Evolutionary conservation across 2,888 invertebrate genomes (phyloP).

Genomic region (Temnothorax unifasciatus): DNA sequence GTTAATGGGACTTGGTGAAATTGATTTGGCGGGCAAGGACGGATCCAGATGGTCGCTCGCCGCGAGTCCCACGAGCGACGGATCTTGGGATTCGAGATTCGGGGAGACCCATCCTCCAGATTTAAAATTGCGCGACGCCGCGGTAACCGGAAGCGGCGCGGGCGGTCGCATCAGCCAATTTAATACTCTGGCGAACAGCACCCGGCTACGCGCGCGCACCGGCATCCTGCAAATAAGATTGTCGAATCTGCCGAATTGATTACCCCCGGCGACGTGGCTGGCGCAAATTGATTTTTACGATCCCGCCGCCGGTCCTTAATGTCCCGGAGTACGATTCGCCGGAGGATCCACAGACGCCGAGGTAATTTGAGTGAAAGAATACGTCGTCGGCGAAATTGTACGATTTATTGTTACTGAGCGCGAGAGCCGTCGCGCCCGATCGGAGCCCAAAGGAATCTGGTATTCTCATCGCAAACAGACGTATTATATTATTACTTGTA

Average conservation of each 20-base stretch:
- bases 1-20: conserved; percentile 76
- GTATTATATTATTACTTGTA: background rate
- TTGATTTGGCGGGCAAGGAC: conserved; percentile 72
- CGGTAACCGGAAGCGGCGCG: conserved; percentile 10
- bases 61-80: conserved; percentile 27
- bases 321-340: conserved; percentile 43
- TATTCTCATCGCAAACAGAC: background rate
- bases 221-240: conserved; percentile 55
- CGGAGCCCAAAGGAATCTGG: background rate
- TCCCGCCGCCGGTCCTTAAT: conserved; percentile 36
- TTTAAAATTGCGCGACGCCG: conserved; percentile 37
- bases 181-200: conserved; percentile 47
- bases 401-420: conserved; percentile 40
- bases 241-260: conserved; percentile 47
- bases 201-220: background rate
- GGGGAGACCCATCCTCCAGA: background rate
- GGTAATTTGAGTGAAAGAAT: conserved; percentile 53
- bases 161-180: conserved; percentile 61
- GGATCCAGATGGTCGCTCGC: conserved; percentile 45
- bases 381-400: conserved; percentile 49
- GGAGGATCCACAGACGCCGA: conserved; percentile 39
- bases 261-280: conserved; percentile 43
- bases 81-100: background rate
- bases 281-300: conserved; percentile 61
- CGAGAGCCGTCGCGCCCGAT: background rate